Evolutionary conservation across 2,797 vertebrate genomes (phyloP).

Genomic region (Eulemur mongoz): DNA sequence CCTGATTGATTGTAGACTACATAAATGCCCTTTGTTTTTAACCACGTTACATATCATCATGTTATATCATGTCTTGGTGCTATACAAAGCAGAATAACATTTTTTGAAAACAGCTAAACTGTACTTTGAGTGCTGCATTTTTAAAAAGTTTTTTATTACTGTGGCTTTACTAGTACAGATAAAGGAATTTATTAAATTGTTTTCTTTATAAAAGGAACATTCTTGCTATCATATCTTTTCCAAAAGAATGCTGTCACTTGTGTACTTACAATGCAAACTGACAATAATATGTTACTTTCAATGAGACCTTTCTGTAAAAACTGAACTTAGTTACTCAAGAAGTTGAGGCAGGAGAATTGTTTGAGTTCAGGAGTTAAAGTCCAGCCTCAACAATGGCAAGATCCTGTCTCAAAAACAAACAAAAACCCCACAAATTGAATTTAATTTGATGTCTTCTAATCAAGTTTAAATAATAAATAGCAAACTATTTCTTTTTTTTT

Average conservation of each 20-base stretch:
- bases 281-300: not conserved
- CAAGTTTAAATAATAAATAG: not conserved
- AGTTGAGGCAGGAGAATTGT: not conserved
- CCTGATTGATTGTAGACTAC: conserved; percentile 51
- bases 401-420: not conserved
- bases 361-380: not conserved
- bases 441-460: not conserved
- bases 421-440: not conserved
- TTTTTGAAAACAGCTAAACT: not conserved
- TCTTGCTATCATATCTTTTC: not conserved
- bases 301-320: conserved; percentile 6
- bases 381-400: not conserved
- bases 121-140: not conserved
- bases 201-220: conserved; percentile 13
- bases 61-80: conserved; percentile 1
- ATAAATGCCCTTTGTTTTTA: conserved; percentile 63
- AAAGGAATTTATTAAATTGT: not conserved
- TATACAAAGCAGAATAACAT: conserved; percentile 4
- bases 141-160: conserved; percentile 10
- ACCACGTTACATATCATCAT: not conserved
- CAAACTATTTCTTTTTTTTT: not conserved
- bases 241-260: not conserved
- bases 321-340: not conserved
- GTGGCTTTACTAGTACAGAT: not conserved
- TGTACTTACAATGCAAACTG: not conserved